Evolutionary conservation across 2,888 invertebrate genomes (phyloP).

Genomic region (Julus scanicus): DNA sequence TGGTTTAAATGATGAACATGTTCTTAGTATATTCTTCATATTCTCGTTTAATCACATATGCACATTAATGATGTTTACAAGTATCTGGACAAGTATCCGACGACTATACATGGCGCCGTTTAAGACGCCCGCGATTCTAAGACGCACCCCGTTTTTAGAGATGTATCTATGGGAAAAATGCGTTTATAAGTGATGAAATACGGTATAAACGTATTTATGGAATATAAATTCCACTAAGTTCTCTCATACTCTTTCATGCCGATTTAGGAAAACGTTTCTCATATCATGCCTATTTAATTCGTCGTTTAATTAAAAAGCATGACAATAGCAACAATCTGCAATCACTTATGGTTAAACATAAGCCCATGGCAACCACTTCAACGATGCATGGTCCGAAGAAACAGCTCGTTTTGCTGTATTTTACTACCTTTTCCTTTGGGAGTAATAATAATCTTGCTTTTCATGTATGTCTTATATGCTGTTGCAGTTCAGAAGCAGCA

Average conservation of each 20-base stretch:
- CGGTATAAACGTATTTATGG: too few relatives aligned
- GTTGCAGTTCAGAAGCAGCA: neutral
- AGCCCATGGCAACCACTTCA: neutral
- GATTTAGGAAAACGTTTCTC: neutral
- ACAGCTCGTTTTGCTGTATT: neutral
- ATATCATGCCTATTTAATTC: neutral
- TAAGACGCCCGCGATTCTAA: too few relatives aligned
- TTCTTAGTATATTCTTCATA: too few relatives aligned
- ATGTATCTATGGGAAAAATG: too few relatives aligned
- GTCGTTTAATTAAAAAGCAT: conserved; percentile 9
- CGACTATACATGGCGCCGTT: too few relatives aligned
- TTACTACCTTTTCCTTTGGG: neutral
- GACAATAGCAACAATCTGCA: neutral
- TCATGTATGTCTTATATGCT: neutral
- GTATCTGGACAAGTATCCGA: too few relatives aligned
- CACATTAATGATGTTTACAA: too few relatives aligned
- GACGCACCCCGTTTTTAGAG: too few relatives aligned
- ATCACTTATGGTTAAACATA: neutral
- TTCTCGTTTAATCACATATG: too few relatives aligned
- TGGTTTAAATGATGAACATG: too few relatives aligned
- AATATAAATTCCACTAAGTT: too few relatives aligned
- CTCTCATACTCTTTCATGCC: neutral
- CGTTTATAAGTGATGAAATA: too few relatives aligned
- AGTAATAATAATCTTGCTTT: neutral
- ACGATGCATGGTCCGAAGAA: neutral